Evolutionary conservation across 2,113 vertebrate species (phyloP).

Genomic region (Cyphomyrus discorhynchus): DNA sequence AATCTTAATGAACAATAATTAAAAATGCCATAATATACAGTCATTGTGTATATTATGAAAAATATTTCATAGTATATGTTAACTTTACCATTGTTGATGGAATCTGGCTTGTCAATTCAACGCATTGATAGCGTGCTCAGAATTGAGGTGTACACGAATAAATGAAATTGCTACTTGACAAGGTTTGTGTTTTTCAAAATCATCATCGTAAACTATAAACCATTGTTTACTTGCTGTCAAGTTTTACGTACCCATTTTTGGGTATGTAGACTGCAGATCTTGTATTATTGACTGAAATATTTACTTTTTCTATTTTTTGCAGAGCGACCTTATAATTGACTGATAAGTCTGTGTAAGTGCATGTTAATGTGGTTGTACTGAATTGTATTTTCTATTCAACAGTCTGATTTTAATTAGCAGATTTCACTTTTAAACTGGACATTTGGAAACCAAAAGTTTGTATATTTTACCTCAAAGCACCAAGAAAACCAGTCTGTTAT

Average conservation of each 20-base stretch:
- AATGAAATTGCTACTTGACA: not conserved
- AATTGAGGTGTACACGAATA: not conserved
- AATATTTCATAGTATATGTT: too few species aligned
- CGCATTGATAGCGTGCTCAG: not conserved
- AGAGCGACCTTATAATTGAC: not conserved
- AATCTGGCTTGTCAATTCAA: too few species aligned
- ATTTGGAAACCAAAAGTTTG: not conserved
- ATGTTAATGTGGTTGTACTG: not conserved
- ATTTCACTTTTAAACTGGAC: not conserved
- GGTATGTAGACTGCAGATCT: not conserved
- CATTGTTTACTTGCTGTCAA: not conserved
- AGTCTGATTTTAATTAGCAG: not conserved
- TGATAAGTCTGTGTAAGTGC: not conserved
- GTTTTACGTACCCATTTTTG: not conserved
- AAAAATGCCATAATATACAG: not conserved
- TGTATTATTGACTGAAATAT: not conserved
- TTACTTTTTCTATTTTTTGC: not conserved
- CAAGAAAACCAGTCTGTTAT: not conserved
- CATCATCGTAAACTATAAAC: not conserved
- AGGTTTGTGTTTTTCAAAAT: not conserved
- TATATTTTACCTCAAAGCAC: not conserved
- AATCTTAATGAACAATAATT: not conserved
- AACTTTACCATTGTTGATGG: too few species aligned
- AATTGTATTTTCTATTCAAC: not conserved
- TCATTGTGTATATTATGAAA: not conserved